These are phyloP conservation scores for Bovichtus variegatus DNA, from an alignment of 2,797 vertebrate genomes.

Conservation along the genomic window DNA sequence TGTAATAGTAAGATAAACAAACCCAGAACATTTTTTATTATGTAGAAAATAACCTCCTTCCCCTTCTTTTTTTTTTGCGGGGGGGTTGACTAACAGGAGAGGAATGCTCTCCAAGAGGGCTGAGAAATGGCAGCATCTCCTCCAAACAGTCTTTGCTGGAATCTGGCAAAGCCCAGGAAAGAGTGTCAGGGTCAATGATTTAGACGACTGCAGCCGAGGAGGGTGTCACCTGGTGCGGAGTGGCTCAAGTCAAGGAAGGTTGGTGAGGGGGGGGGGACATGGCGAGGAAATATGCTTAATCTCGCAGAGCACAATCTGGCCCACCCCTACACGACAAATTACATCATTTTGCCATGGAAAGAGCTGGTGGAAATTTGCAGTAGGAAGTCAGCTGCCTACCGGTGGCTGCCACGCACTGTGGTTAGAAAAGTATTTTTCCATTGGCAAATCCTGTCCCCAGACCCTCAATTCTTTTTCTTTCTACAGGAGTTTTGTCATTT, in stretches of 20 bases:
- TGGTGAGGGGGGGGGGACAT: background rate
- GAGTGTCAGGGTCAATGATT: constrained; percentile 64
- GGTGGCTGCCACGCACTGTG: constrained; percentile 81
- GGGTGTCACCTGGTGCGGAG: constrained; percentile 39
- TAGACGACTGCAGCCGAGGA: constrained; percentile 40
- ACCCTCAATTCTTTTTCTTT: constrained; percentile 65
- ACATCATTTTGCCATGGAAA: constrained; percentile 85
- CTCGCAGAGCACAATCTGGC: constrained; percentile 53
- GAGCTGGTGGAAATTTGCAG: constrained; percentile 78
- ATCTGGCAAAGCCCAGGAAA: constrained; percentile 52
- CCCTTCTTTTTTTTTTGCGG: constrained; percentile 12
- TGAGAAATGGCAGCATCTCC: constrained; percentile 67
- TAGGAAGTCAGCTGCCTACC: constrained; percentile 74
- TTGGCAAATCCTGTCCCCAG: constrained; percentile 78
- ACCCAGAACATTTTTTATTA: constrained; percentile 22
- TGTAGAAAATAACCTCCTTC: constrained; percentile 35
- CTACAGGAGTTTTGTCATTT: constrained; percentile 72
- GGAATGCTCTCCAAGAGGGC: constrained; percentile 66
- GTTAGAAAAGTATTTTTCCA: constrained; percentile 84
- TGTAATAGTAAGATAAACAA: constrained; percentile 39
- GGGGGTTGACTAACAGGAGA: constrained; percentile 63
- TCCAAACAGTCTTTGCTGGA: constrained; percentile 56
- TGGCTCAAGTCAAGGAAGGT: background rate
- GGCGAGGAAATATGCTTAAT: constrained; percentile 39
- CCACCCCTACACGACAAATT: constrained; percentile 77